These are phyloP conservation scores for Schizotus pectinicornis DNA, from an alignment of 2,888 invertebrate species.

Conservation along the genomic window DNA sequence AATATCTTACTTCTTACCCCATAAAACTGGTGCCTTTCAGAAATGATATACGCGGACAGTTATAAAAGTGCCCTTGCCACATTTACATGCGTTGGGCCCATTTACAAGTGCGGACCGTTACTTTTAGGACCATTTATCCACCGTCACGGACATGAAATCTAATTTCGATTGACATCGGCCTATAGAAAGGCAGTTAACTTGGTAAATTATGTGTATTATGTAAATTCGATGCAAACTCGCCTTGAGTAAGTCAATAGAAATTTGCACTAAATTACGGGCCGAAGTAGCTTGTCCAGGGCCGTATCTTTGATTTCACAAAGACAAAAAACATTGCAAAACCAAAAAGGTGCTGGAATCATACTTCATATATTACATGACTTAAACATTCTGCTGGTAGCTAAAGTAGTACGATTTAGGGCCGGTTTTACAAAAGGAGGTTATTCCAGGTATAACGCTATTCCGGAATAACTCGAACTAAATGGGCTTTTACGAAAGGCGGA, in stretches of 20 bases:
- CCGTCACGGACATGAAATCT: constrained; percentile 39
- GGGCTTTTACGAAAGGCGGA: too few species aligned
- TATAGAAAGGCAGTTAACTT: constrained; percentile 41
- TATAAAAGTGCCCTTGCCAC: constrained; percentile 26
- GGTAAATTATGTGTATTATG: constrained; percentile 40
- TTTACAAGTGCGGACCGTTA: constrained; percentile 40
- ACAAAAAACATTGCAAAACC: too few species aligned
- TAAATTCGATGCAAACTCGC: constrained; percentile 32
- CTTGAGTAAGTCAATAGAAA: constrained; percentile 40
- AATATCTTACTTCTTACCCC: too few species aligned
- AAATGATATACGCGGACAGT: constrained; percentile 14
- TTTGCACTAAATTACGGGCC: constrained; percentile 41
- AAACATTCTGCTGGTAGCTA: too few species aligned
- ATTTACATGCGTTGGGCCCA: constrained; percentile 38
- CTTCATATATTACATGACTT: too few species aligned
- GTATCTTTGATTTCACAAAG: too few species aligned
- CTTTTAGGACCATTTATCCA: constrained; percentile 36
- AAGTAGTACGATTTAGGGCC: too few species aligned
- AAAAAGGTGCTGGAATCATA: too few species aligned
- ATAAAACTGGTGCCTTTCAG: too few species aligned
- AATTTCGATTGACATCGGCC: constrained; percentile 45
- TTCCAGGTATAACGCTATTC: too few species aligned
- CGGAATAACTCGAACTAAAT: too few species aligned
- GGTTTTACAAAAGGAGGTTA: too few species aligned
- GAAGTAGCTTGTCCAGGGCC: constrained; percentile 7